Percentiles rank a stretch among this genome's conserved stretches.
These are phyloP conservation scores for Erpetoichthys calabaricus DNA, from an alignment of 2,797 vertebrate species.

Conservation along the genomic window DNA sequence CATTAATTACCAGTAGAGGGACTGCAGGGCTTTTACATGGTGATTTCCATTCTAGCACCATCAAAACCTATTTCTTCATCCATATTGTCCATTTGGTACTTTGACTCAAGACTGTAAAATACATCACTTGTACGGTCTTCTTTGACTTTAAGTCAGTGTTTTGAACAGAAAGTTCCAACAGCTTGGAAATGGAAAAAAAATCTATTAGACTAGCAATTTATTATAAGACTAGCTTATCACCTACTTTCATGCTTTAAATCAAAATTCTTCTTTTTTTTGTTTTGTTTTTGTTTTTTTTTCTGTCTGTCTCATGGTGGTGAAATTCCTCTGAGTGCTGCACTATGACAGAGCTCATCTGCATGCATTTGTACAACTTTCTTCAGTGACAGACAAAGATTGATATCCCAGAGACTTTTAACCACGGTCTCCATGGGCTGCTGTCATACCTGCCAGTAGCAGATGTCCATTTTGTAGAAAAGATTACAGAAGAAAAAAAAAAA, in stretches of 20 bases:
- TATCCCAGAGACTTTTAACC: background rate
- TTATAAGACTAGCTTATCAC: background rate
- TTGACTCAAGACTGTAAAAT: no score
- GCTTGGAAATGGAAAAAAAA: no score
- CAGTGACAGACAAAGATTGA: background rate
- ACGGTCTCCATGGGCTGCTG: background rate
- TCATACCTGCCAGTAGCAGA: background rate
- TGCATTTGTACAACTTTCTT: background rate
- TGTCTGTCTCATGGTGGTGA: background rate
- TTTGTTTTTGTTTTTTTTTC: background rate
- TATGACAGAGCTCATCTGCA: constrained; percentile 1
- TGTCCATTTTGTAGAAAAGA: background rate
- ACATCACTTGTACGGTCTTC: no score
- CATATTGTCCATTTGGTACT: no score
- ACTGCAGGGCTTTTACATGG: no score
- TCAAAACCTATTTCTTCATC: no score
- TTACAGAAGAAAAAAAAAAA: background rate
- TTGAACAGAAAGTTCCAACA: no score
- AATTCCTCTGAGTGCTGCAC: background rate
- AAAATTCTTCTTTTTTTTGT: background rate
- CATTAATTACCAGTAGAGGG: no score
- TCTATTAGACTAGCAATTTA: background rate
- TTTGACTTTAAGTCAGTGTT: no score
- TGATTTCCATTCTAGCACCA: no score
- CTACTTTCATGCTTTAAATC: background rate